Evolutionary conservation across 2,797 vertebrate species (phyloP).

Genomic region (Craterocephalus amniculus): DNA sequence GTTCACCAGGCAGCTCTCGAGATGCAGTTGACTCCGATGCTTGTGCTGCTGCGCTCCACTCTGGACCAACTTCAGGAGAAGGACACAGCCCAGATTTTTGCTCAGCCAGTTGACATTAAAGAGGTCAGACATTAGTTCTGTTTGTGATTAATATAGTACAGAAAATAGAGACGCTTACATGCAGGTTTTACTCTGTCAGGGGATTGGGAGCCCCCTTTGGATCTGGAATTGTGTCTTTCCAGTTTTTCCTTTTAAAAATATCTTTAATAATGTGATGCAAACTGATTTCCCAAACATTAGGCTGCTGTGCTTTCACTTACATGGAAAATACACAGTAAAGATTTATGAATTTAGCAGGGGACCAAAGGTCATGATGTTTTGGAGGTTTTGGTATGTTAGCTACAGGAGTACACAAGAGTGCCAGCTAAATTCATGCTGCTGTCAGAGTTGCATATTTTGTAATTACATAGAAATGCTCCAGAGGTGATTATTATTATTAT

Average conservation of each 20-base stretch:
- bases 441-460: neutral
- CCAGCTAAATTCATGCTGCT: neutral
- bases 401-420: neutral
- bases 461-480: neutral
- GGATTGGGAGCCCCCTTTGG: neutral
- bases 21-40: slow-evolving; percentile 91
- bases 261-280: slow-evolving; percentile 1
- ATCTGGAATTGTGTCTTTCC: neutral
- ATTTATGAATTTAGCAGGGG: neutral
- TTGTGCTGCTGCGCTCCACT: slow-evolving; percentile 90
- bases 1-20: slow-evolving; percentile 93
- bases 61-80: slow-evolving; percentile 96
- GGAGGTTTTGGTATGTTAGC: neutral
- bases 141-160: neutral
- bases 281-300: neutral
- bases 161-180: neutral
- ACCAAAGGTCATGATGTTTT: neutral
- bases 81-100: slow-evolving; percentile 93
- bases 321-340: neutral
- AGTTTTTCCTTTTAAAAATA: neutral
- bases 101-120: slow-evolving; percentile 86
- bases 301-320: neutral
- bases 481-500: too few species aligned
- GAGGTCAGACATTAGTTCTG: slow-evolving; percentile 56
- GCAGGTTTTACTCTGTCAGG: neutral